phyloP scores from a whole-genome alignment of 2,113 vertebrate species.

The Stigmatopora nigra region DNA sequence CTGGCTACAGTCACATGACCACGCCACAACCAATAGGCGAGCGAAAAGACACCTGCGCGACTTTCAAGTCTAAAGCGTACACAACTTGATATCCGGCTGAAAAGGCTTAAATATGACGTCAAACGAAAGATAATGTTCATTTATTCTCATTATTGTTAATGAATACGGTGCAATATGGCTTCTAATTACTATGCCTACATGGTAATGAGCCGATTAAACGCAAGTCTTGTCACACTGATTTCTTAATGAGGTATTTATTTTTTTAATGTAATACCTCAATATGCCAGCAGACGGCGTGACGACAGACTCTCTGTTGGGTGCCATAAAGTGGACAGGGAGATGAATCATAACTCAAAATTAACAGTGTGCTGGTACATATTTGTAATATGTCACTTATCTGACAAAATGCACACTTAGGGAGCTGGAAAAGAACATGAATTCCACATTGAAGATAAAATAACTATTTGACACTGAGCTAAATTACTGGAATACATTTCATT shows the following conservation, averaged over 20 bases:
- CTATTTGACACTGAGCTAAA: neutral
- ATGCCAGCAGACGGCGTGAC: slow-evolving; percentile 55
- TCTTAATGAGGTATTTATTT: slow-evolving; percentile 4
- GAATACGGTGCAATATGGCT: neutral
- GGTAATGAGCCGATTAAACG: neutral
- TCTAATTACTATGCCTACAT: neutral
- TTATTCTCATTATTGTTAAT: neutral
- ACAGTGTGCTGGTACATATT: slow-evolving; percentile 1
- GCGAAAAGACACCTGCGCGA: neutral
- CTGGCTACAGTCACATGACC: neutral
- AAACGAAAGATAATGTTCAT: neutral
- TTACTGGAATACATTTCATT: no score
- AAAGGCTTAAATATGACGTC: neutral
- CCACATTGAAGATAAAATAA: neutral
- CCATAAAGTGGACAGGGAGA: neutral
- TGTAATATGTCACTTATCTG: neutral
- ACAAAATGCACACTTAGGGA: neutral
- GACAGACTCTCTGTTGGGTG: neutral
- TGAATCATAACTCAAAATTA: neutral
- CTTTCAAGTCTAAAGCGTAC: neutral
- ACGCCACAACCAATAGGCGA: neutral
- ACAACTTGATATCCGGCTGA: no score
- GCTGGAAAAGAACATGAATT: neutral
- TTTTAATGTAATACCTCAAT: slow-evolving; percentile 26
- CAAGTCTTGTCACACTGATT: neutral